A percentile compares a stretch with the other conserved stretches of the same genome.
Conservation (phyloP, 2,888 invertebrate genomes). For the Leptinotarsa haldemani region DNA sequence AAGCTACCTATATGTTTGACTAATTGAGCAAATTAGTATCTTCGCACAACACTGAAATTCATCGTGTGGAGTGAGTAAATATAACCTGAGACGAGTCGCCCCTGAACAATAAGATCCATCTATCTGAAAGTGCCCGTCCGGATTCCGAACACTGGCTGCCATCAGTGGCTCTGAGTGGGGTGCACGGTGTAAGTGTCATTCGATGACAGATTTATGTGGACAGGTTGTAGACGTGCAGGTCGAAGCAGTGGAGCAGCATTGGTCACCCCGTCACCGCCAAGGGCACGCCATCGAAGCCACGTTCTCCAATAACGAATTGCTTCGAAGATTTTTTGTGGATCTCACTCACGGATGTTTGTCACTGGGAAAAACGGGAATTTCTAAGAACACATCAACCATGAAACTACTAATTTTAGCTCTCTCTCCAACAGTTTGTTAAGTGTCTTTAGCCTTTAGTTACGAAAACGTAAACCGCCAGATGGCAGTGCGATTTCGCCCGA, state of each 20-base stretch:
- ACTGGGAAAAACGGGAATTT: no score
- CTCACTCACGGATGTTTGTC: no score
- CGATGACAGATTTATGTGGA: constrained; percentile 68
- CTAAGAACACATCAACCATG: no score
- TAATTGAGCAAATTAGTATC: no score
- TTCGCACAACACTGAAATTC: background rate
- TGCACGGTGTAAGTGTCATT: constrained; percentile 58
- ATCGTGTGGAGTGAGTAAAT: background rate
- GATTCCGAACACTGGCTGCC: constrained; percentile 29
- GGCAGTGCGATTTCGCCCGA: no score
- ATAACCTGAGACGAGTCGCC: constrained; percentile 13
- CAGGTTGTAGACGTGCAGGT: constrained; percentile 64
- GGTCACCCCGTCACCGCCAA: constrained; percentile 43
- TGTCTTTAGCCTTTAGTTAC: no score
- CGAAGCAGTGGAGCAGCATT: constrained; percentile 52
- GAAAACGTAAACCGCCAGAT: no score
- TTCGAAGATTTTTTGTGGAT: background rate
- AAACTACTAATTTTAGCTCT: no score
- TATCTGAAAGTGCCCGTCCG: constrained; percentile 31
- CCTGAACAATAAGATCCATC: constrained; percentile 24
- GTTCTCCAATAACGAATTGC: constrained; percentile 14
- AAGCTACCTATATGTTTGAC: no score
- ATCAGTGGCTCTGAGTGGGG: constrained; percentile 45
- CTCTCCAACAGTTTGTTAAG: no score
- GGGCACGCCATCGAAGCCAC: constrained; percentile 14